Evolutionary conservation across 37 sponge, comb jelly and placozoan genomes (phyloP).

Genomic region (Geodia barretti): DNA sequence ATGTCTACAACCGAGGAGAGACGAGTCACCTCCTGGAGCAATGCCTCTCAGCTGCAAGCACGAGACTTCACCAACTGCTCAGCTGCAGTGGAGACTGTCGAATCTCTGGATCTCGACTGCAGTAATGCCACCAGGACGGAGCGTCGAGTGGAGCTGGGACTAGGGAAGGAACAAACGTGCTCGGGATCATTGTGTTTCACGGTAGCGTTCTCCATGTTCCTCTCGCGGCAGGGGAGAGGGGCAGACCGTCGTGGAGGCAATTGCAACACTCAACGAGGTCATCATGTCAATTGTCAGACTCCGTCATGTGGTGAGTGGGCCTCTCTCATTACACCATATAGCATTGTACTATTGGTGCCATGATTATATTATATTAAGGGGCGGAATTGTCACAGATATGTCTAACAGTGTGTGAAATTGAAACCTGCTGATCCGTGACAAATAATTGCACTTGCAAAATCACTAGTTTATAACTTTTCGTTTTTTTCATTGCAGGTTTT

Average conservation of each 20-base stretch:
- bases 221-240: slow-evolving; percentile 48
- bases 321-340: neutral
- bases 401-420: no score
- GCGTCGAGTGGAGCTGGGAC: neutral
- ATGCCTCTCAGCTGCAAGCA: slow-evolving; percentile 14
- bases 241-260: slow-evolving; percentile 48
- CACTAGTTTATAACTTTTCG: no score
- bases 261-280: slow-evolving; percentile 73
- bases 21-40: slow-evolving; percentile 14
- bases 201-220: slow-evolving; percentile 70
- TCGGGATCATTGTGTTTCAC: slow-evolving; percentile 88
- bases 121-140: slow-evolving; percentile 10
- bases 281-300: slow-evolving; percentile 82
- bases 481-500: slow-evolving; percentile 85
- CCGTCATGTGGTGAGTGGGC: slow-evolving; percentile 84
- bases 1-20: neutral
- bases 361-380: slow-evolving; percentile 5
- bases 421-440: no score
- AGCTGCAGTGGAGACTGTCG: neutral
- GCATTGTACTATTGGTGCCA: neutral
- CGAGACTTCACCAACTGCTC: slow-evolving; percentile 6
- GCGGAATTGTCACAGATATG: no score
- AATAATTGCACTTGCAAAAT: no score
- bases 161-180: slow-evolving; percentile 72
- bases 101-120: slow-evolving; percentile 2